A percentile compares a stretch with the other conserved stretches of the same genome.
These are phyloP conservation scores for Oenanthe oenanthe DNA, from an alignment of 2,113 vertebrate genomes.

Conservation along the genomic window DNA sequence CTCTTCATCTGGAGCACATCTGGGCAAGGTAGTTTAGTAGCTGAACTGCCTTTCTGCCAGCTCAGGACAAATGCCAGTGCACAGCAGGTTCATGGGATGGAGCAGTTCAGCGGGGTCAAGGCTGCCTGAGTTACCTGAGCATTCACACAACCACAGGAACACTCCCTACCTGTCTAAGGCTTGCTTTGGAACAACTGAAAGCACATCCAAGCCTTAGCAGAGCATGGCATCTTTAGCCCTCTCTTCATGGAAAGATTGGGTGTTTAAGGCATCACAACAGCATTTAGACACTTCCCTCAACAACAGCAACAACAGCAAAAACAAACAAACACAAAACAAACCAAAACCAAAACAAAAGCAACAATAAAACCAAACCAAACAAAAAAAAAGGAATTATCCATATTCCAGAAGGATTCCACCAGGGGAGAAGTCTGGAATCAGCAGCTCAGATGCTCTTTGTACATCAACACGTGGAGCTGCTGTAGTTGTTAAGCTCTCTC, in stretches of 20 bases:
- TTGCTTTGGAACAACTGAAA: not conserved
- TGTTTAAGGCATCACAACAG: not conserved
- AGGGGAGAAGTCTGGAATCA: not conserved
- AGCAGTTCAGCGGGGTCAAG: not conserved
- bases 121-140: not conserved
- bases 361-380: not conserved
- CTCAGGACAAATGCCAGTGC: not conserved
- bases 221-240: not conserved
- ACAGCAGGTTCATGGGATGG: not conserved
- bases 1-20: not conserved
- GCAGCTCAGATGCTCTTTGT: not conserved
- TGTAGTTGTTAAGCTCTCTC: not conserved
- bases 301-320: not conserved
- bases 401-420: not conserved
- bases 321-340: not conserved
- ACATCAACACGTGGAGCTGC: not conserved
- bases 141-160: not conserved
- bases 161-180: not conserved
- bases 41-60: not conserved
- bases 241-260: not conserved
- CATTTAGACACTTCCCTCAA: not conserved
- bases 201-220: not conserved
- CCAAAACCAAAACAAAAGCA: not conserved
- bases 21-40: not conserved
- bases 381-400: not conserved